These are phyloP conservation scores for Vulpes ferrilata DNA, from an alignment of 2,113 vertebrate species.

Conservation along the genomic window DNA sequence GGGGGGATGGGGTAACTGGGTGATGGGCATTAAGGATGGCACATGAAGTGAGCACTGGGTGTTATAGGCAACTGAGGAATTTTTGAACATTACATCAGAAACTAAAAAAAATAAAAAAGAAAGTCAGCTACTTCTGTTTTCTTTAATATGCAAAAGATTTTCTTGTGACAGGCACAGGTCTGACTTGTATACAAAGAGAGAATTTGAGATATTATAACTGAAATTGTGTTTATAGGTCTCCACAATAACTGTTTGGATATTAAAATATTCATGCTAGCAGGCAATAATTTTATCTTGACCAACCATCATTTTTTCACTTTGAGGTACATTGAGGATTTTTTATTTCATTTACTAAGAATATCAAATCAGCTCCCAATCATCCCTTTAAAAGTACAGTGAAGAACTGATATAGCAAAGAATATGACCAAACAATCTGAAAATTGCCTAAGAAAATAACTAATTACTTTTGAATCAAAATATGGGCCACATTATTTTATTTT, in stretches of 20 bases:
- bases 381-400: background rate
- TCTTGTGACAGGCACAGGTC: background rate
- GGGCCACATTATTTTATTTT: background rate
- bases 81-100: background rate
- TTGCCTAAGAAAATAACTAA: background rate
- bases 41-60: background rate
- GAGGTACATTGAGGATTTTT: background rate
- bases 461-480: background rate
- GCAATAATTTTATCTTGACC: background rate
- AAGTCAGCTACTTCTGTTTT: background rate
- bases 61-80: background rate
- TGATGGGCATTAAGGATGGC: background rate
- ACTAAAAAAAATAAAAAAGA: background rate
- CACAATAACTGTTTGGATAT: background rate
- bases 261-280: background rate
- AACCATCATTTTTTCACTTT: background rate
- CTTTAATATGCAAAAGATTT: background rate
- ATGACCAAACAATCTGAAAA: background rate
- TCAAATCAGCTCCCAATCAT: background rate
- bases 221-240: background rate
- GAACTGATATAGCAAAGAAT: background rate
- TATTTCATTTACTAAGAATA: background rate
- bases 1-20: background rate
- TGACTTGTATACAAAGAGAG: background rate
- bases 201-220: background rate